A percentile compares a stretch with the other conserved stretches of the same genome.
Evolutionary conservation across 1,140 invertebrate genomes (phyloP).

Genomic region (Conus ventricosus): DNA sequence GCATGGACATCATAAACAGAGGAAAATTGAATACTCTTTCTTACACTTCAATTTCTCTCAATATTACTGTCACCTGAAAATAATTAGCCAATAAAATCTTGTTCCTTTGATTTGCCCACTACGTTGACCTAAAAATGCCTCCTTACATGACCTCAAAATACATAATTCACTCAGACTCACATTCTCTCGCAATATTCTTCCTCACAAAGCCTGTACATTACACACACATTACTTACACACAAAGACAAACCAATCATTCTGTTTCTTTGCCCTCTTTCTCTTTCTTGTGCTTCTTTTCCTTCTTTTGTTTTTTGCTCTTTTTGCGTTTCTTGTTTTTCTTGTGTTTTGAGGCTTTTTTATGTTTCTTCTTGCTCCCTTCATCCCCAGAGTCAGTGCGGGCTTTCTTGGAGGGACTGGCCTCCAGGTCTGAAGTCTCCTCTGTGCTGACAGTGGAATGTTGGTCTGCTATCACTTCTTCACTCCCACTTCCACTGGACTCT

Average conservation of each 20-base stretch:
- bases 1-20: too few relatives aligned
- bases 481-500: conserved; percentile 35
- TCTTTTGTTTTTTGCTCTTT: conserved; percentile 42
- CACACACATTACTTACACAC: background rate
- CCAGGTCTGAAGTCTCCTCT: conserved; percentile 31
- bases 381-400: conserved; percentile 24
- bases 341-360: conserved; percentile 38
- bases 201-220: background rate
- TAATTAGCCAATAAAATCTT: too few relatives aligned
- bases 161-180: background rate
- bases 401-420: conserved; percentile 26
- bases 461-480: conserved; percentile 35
- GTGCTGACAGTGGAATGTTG: conserved; percentile 27
- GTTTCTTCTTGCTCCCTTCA: conserved; percentile 35
- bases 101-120: too few relatives aligned
- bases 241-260: background rate
- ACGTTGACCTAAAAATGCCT: too few relatives aligned
- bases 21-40: too few relatives aligned
- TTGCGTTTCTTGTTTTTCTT: conserved; percentile 44
- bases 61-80: too few relatives aligned
- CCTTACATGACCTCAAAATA: too few relatives aligned
- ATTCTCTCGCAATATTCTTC: background rate
- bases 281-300: conserved; percentile 54
- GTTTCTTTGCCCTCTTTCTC: conserved; percentile 38
- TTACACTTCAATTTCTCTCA: too few relatives aligned